A percentile compares a stretch with the other conserved stretches of the same genome.
phyloP scores from a whole-genome alignment of 2,113 vertebrate species.

The Triplophysa siluroides region DNA sequence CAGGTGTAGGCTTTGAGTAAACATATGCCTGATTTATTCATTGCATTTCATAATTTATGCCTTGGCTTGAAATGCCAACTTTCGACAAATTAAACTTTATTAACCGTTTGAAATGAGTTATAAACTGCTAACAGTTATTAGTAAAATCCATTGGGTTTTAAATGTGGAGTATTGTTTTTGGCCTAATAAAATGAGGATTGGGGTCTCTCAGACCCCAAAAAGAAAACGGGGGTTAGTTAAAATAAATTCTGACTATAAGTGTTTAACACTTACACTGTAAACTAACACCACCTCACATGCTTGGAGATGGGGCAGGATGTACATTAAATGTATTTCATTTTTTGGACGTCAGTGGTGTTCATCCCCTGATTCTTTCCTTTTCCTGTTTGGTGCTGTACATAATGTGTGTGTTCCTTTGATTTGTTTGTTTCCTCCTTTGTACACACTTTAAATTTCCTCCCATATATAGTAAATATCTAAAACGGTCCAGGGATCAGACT shows the following conservation, averaged over 20 bases:
- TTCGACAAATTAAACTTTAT: neutral
- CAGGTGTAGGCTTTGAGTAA: no score
- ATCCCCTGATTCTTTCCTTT: conserved; percentile 54
- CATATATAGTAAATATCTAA: neutral
- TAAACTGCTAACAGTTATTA: neutral
- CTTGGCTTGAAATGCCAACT: neutral
- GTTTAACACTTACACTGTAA: no score
- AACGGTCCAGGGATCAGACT: neutral
- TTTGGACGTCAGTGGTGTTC: conserved; percentile 40
- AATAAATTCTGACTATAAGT: no score
- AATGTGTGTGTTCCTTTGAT: conserved; percentile 19
- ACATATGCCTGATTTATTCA: no score
- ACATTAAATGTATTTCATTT: conserved; percentile 8
- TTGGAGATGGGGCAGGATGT: neutral
- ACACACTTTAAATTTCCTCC: conserved; percentile 6
- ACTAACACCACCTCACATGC: no score
- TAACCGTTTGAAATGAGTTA: no score
- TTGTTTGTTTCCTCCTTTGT: conserved; percentile 36
- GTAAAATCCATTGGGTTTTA: neutral
- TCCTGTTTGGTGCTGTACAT: conserved; percentile 55
- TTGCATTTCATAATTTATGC: no score
- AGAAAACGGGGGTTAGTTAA: no score
- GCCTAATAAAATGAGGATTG: neutral
- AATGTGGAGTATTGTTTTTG: neutral
- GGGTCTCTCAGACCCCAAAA: neutral